Percentiles rank a stretch among this genome's conserved stretches.
Conservation (phyloP, 2,797 vertebrate genomes). For the Eremophila alpestris region DNA sequence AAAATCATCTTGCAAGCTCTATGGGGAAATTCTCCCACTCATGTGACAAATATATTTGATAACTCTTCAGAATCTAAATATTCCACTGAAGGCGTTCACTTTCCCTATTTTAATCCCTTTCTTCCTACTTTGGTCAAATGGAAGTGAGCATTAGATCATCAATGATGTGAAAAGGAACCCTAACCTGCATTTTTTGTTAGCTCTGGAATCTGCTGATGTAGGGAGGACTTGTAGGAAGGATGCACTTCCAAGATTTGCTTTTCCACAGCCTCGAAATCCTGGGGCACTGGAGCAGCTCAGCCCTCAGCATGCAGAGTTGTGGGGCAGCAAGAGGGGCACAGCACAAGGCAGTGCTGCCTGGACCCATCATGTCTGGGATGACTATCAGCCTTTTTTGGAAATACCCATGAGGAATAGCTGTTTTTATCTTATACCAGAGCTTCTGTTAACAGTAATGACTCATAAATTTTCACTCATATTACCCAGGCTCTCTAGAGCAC, state of each 20-base stretch:
- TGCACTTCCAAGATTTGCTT: background rate
- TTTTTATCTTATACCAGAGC: background rate
- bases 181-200: background rate
- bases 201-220: background rate
- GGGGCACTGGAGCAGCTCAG: background rate
- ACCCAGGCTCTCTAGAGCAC: background rate
- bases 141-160: background rate
- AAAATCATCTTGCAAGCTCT: background rate
- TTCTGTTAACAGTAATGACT: background rate
- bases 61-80: background rate
- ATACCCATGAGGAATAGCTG: background rate
- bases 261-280: background rate
- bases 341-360: background rate
- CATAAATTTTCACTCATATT: background rate
- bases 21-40: conserved; percentile 38
- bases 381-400: background rate
- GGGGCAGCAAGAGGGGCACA: rapidly evolving
- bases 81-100: background rate
- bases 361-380: background rate
- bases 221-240: background rate
- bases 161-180: background rate
- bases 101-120: background rate
- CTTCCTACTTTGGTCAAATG: background rate
- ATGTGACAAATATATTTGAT: background rate
- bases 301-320: background rate